Evolutionary conservation across 2,888 invertebrate genomes (phyloP).

Genomic region (Drosophila multiciliata): DNA sequence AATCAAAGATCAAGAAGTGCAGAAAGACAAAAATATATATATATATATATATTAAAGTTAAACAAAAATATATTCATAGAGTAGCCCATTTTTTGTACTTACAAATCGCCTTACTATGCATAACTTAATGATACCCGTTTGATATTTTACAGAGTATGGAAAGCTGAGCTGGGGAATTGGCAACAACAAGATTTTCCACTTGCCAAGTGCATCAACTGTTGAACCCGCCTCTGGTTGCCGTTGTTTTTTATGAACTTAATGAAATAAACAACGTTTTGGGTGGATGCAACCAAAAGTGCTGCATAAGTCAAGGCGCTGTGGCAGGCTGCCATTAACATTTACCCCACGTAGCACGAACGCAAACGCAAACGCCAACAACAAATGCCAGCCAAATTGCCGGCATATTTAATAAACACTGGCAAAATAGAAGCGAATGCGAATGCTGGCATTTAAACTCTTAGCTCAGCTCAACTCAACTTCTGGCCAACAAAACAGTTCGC

Average conservation of each 20-base stretch:
- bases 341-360: slow-evolving; percentile 62
- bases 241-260: slow-evolving; percentile 68
- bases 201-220: slow-evolving; percentile 40
- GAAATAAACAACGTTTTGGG: slow-evolving; percentile 63
- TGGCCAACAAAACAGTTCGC: slow-evolving; percentile 1
- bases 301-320: slow-evolving; percentile 60
- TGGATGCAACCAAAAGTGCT: slow-evolving; percentile 61
- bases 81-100: not conserved
- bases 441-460: slow-evolving; percentile 37
- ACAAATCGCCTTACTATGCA: not conserved
- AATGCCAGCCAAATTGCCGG: slow-evolving; percentile 56
- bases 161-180: slow-evolving; percentile 45
- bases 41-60: not conserved
- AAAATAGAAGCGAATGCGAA: slow-evolving; percentile 59
- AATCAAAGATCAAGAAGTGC: too few species aligned
- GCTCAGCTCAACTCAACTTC: slow-evolving; percentile 4
- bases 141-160: slow-evolving; percentile 8
- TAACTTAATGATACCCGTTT: not conserved
- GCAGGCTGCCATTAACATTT: slow-evolving; percentile 65
- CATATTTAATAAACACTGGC: slow-evolving; percentile 71
- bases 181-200: slow-evolving; percentile 70
- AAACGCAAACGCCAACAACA: slow-evolving; percentile 47
- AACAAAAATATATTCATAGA: not conserved
- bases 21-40: too few species aligned
- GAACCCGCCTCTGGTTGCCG: slow-evolving; percentile 12